Evolutionary conservation across 1,140 invertebrate genomes (phyloP), one percentile per base, ranked within the genome.

Genomic region (Rhizoglyphus robini): DNA sequence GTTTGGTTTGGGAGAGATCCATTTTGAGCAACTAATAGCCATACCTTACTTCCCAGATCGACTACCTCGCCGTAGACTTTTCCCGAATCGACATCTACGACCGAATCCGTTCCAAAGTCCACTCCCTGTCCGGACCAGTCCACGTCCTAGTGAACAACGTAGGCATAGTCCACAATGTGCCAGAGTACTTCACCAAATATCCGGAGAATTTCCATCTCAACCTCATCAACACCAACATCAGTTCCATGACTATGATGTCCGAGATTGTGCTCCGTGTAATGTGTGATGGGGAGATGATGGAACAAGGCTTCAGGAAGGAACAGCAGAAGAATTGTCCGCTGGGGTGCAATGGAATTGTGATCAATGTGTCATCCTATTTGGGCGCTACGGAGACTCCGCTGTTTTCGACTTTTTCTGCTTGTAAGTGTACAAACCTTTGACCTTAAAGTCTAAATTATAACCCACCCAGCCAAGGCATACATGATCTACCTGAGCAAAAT

Each of bases 381-480:
- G 27, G 79, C 72, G 90, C 94, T 87, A 88, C 85, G 23, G 81
- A 83, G 30, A 78, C 95, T 0, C 81, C 94, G 0, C 76, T 98
- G 69, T 92, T 93, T 0, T 81, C 80, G 18, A 97, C 98, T 95
- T 82, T 88, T 41, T 46, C 81, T 88, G 69, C 81, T 86, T 54
- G 81, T 82, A 36, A 84, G 83, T 68, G 95, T 94, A 11, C 83
- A 95, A 0, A 81, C 99, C 32, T 86, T 99, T 49, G 98, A 97
- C 75, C 79, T 98, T 83, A 84, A 0, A 81, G 88, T 0, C 87
- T 85, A 66, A 89, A 90, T 0, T 83, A 83, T 67, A 3, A 77
- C 96, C 36, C 78, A 96, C 0, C 97, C 88, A 29, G 83, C 87
- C 54, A 97, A 97, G 81, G 84, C 87, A 11, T 96, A 84, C 77